phyloP scores from a whole-genome alignment of 2,888 invertebrate species.

The Parnassius orleans region DNA sequence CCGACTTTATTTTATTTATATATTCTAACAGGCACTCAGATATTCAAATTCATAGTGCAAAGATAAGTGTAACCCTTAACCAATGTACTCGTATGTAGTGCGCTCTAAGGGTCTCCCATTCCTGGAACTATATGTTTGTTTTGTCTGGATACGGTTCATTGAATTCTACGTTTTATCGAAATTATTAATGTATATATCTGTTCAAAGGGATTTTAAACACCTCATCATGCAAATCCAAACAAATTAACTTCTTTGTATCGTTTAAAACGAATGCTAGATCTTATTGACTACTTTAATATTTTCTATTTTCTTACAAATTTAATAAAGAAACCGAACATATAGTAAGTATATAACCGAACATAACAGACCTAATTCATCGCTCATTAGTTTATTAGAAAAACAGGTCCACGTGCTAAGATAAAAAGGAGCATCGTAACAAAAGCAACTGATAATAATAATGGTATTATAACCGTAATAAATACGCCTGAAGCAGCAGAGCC shows the following conservation, averaged over 20 bases:
- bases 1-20: conserved; percentile 71
- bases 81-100: conserved; percentile 41
- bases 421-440: conserved; percentile 9
- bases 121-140: conserved; percentile 28
- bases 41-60: conserved; percentile 54
- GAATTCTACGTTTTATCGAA: too few relatives aligned
- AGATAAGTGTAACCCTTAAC: conserved; percentile 57
- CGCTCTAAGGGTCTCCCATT: conserved; percentile 34
- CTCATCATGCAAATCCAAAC: too few relatives aligned
- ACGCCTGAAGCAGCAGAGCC: conserved; percentile 8
- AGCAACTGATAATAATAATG: conserved; percentile 15
- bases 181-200: too few relatives aligned
- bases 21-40: conserved; percentile 62
- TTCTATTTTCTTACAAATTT: too few relatives aligned
- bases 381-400: conserved; percentile 3
- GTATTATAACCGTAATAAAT: conserved; percentile 18
- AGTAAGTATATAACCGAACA: neutral
- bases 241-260: too few relatives aligned
- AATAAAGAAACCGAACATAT: too few relatives aligned
- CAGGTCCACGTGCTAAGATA: conserved; percentile 1
- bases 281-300: too few relatives aligned
- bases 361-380: neutral
- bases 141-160: neutral
- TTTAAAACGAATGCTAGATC: too few relatives aligned
- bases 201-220: too few relatives aligned